These are phyloP conservation scores for Pseudoatta argentina DNA, from an alignment of 1,140 invertebrate genomes.

Conservation along the genomic window DNA sequence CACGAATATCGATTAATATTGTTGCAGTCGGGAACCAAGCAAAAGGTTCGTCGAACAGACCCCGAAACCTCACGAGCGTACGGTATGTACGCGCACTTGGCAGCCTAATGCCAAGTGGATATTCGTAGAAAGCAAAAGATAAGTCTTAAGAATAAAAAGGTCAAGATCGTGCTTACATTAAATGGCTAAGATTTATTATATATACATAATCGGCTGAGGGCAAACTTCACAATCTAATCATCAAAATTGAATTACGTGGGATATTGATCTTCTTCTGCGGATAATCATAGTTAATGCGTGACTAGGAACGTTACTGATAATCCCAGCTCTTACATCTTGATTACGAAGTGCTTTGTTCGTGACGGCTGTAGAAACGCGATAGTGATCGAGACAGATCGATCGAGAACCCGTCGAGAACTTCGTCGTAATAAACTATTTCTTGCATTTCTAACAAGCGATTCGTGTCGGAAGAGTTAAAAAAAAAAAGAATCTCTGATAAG, in stretches of 20 bases:
- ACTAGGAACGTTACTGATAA: conserved; percentile 16
- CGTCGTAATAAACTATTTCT: not conserved
- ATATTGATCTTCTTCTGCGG: conserved; percentile 23
- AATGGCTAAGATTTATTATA: not conserved
- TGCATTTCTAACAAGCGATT: not conserved
- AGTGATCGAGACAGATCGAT: conserved; percentile 9
- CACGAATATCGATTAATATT: conserved; percentile 54
- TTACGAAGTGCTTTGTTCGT: conserved; percentile 8
- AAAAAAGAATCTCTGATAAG: not conserved
- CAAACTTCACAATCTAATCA: not conserved
- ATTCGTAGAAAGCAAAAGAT: not conserved
- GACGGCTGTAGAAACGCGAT: conserved; percentile 7
- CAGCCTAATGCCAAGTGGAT: not conserved
- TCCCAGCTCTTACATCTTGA: not conserved
- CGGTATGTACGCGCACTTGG: not conserved
- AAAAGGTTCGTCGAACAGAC: not conserved
- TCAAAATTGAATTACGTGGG: conserved; percentile 14
- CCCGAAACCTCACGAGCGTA: conserved; percentile 2
- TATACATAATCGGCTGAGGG: not conserved
- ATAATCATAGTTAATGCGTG: conserved; percentile 14
- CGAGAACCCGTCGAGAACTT: not conserved
- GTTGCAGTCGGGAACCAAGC: not conserved
- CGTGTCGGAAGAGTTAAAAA: not conserved
- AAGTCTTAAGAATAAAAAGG: not conserved
- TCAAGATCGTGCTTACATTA: not conserved